Evolutionary conservation across 2,113 vertebrate genomes (phyloP).

Genomic region (Centropus bengalensis): DNA sequence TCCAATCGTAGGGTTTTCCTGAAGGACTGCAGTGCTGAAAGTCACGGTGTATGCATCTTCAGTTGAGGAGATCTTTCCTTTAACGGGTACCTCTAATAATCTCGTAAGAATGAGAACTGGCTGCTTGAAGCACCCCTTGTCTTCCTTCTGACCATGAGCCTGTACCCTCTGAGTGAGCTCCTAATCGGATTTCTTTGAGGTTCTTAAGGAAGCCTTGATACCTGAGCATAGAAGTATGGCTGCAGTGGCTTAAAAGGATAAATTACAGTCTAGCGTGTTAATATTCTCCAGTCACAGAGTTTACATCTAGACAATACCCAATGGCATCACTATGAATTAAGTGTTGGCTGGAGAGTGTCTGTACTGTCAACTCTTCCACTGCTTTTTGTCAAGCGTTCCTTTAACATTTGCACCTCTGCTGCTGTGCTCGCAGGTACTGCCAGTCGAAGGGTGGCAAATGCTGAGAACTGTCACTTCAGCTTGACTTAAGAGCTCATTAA

Average conservation of each 20-base stretch:
- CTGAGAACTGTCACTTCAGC: neutral
- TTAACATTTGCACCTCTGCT: neutral
- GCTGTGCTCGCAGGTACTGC: neutral
- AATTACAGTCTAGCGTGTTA: neutral
- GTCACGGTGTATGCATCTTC: neutral
- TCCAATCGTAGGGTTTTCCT: neutral
- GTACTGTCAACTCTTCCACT: neutral
- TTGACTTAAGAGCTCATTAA: neutral
- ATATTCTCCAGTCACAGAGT: neutral
- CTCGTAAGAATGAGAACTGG: constrained; percentile 9
- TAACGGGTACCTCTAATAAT: constrained; percentile 2
- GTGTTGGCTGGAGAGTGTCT: neutral
- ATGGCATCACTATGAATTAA: neutral
- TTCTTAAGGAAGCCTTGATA: neutral
- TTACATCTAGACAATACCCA: neutral
- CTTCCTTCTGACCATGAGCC: neutral
- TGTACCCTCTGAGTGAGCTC: neutral
- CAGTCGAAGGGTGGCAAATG: neutral
- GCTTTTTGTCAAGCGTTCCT: neutral
- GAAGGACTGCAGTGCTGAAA: neutral
- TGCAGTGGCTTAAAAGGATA: neutral
- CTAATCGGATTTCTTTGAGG: neutral
- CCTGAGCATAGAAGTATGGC: neutral
- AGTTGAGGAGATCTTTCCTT: constrained; percentile 38
- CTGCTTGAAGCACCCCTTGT: neutral